phyloP scores from a whole-genome alignment of 1,140 invertebrate genomes.

The Paracyclopina nana region DNA sequence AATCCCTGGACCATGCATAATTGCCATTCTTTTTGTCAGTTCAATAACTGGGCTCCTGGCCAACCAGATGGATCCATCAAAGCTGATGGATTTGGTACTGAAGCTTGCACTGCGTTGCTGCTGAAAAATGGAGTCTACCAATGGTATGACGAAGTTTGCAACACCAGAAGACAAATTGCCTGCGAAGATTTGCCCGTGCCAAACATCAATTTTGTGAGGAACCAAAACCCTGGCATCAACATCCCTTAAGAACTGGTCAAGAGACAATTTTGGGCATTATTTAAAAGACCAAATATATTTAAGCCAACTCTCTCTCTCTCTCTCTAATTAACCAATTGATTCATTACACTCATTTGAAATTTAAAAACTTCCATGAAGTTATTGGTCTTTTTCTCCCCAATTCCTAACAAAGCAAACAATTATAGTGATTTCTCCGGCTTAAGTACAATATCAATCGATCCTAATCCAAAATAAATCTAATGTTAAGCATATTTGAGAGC shows the following conservation, averaged over 20 bases:
- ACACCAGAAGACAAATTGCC: constrained; percentile 1
- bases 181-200: constrained; percentile 12
- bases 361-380: too few relatives aligned
- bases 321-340: too few relatives aligned
- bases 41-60: constrained; percentile 12
- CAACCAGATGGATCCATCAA: constrained; percentile 14
- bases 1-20: too few relatives aligned
- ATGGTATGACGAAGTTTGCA: constrained; percentile 14
- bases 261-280: too few relatives aligned
- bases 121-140: neutral
- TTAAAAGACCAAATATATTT: neutral
- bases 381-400: too few relatives aligned
- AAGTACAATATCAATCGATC: too few relatives aligned
- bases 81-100: constrained; percentile 13
- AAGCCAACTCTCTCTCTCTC: neutral
- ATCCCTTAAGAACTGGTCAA: constrained; percentile 3
- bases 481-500: too few relatives aligned
- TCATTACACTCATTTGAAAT: too few relatives aligned
- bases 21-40: too few relatives aligned
- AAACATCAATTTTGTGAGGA: constrained; percentile 17
- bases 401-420: too few relatives aligned
- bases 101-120: constrained; percentile 13
- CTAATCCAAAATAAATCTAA: too few relatives aligned
- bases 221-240: constrained; percentile 13
- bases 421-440: too few relatives aligned